phyloP scores from a whole-genome alignment of 2,888 invertebrate species.

The Machimus atricapillus region DNA sequence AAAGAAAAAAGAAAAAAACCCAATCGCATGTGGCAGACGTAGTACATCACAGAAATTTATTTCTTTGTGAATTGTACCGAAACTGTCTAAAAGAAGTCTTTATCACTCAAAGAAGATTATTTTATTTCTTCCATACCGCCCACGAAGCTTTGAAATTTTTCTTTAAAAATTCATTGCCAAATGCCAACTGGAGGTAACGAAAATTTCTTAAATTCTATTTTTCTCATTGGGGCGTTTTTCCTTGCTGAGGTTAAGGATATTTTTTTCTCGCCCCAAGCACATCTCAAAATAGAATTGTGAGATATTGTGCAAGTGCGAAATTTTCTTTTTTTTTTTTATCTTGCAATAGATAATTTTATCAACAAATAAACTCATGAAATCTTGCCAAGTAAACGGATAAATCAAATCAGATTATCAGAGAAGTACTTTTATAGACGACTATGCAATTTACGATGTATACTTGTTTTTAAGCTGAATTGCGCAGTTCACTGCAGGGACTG shows the following conservation, averaged over 20 bases:
- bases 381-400: too few species aligned
- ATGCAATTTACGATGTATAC: too few species aligned
- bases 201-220: background rate
- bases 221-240: background rate
- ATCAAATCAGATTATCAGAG: too few species aligned
- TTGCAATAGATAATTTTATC: background rate
- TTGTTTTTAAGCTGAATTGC: too few species aligned
- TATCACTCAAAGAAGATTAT: background rate
- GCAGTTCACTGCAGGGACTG: too few species aligned
- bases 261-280: background rate
- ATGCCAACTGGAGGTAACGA: background rate
- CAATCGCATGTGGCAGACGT: too few species aligned
- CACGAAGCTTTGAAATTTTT: background rate
- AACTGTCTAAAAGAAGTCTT: background rate
- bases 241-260: background rate
- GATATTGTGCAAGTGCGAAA: background rate
- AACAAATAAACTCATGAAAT: too few species aligned
- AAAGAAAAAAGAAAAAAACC: too few species aligned
- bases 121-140: background rate
- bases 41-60: too few species aligned
- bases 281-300: background rate
- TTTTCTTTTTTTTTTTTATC: background rate
- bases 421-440: too few species aligned
- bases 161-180: background rate
- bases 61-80: background rate